Evolutionary conservation across 2,797 vertebrate species (phyloP), one percentile per base, ranked within the genome.

Genomic region (Pantherophis alleghaniensis): DNA sequence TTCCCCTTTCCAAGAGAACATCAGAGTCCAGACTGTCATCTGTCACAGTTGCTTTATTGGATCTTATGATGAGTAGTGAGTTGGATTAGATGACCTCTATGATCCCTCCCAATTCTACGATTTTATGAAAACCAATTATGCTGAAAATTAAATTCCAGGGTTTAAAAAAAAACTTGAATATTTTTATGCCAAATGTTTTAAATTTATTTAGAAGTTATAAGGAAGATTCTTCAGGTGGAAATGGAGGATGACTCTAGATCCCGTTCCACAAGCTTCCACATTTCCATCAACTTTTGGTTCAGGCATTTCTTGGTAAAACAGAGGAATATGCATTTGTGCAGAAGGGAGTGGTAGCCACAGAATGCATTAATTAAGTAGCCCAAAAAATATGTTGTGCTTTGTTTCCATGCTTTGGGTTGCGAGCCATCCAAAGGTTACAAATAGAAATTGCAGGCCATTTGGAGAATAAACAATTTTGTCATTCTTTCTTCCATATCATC

Each of bases 321-420:
- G 88, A 95, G 91, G 61, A 92, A 37, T 55, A 14, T 9, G 1
- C 90, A 83, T 95, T 96, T 95, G 12, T 94, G 79, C 88, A 94
- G 91, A 96, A 96, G 94, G 57, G 93, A 88, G 92, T 87, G 94
- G 95, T 92, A 90, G 89, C 87, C 95, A 60, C 94, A 93, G 55
- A 96, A 95, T 92, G 94, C 95, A 89, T 93, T 97, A 9, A 59
- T 97, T 97, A 96, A 95, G 91, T 93, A 94, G 89, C 96, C 96
- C 24, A 28, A 94, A 88, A 96, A 96, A 96, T 69, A 88, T 59
- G 91, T 91, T 94, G 96, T 95, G 90, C 92, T 93, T 97, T 87
- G 5, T 96, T 96, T 96, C 91, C 95, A 87, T 13, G 2, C 51
- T 32, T 26, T n/a, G 88, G 88, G 90, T 92, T 92, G 90, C 32